Base-by-base conservation (phyloP, 2,113 vertebrate species). In the Trematocara macrostoma region DNA sequence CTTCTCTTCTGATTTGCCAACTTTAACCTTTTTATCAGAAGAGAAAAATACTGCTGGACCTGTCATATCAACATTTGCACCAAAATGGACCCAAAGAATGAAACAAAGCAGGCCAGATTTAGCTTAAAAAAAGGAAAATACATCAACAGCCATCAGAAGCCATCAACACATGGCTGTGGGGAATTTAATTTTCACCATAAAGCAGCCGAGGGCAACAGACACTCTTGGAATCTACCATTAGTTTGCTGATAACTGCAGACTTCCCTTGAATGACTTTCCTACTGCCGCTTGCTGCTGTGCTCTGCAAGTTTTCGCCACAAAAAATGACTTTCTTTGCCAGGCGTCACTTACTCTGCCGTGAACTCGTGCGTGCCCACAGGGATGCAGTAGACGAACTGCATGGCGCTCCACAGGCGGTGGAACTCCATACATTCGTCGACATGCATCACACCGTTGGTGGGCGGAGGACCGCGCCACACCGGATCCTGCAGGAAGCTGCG, bases 321-420 rank as follows among this genome's bases (percentile, higher is more conserved):
- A 40, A 12, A 59, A n/a, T 2, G n/a, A 47, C 23, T 61, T 61
- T 12, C 26, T 61, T 31, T 49, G 15, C 42, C 61, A 14, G 49
- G 12, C 2, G 15, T 2, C 57, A 97, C 99, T 96, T 89, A 99
- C 99, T 99, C 99, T 40, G 99, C 99, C 1, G 99, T 99, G 95
- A 99, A 99, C 95, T 99, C 98, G 3, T 99, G 98, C 53, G 98
- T 99, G 83, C 99, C 99, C 86, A 99, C 99, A 0, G 99, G 98
- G 91, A 99, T 99, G 95, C 98, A 99, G 96, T 99, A 99, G 11
- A 99, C 99, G 7, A 99, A 99, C 95, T 99, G 99, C 99, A 99
- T 99, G 95, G 99, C 99, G 1, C 99, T 99, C 99, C 99, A 99
- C 83, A 99, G 97, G 47, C 99, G 97, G 93, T 99, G 99, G 92